Base-by-base conservation (phyloP, 2,888 invertebrate species). In the Odontothrips loti region DNA sequence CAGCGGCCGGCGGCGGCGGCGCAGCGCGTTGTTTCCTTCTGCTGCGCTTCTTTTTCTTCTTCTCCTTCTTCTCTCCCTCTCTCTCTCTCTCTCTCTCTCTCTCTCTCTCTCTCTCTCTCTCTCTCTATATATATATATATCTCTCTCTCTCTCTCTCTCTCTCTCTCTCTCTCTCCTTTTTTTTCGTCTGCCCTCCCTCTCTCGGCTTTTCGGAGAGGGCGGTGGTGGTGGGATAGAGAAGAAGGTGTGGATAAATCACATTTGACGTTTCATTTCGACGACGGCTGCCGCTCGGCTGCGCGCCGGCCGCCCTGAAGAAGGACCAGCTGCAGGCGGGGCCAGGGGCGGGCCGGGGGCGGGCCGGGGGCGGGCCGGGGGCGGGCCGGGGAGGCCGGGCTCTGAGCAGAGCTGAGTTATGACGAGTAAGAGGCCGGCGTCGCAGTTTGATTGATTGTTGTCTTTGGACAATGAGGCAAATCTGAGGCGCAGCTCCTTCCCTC, bases 221-320 rank as follows among this genome's bases (percentile, higher is more conserved):
- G 51, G 51, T 10, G 51, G 51, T 2, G 51, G 51, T 10, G 27
- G 68, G 12, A 27, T 27, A 75, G 27, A 27, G n/a, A 27, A 75
- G 68, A 27, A 75, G 68, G 68, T 75, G 27, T 23, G 68, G 68
- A 75, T 75, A 75, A 75, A 75, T 75, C 68, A 75, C 68, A 75
- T 75, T 75, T 75, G 68, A 75, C 68, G 68, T 75, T 75, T 75
- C 68, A 75, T 75, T 75, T 75, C 68, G 68, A 75, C 68, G 68
- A 75, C 68, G 68, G 68, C 68, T 75, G 68, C 68, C 27, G 68
- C 58, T n/a, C 58, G 15, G 58, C 58, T n/a, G 58, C 58, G 10
- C 20, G 58, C n/a, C 20, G 58, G 17, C 20, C 58, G 58, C 58
- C n/a, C n/a, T 58, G 58, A 58, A n/a, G 58, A n/a, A n/a, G n/a